Evolutionary conservation across 1,140 invertebrate species (phyloP).

Genomic region (Drosophila mayri): DNA sequence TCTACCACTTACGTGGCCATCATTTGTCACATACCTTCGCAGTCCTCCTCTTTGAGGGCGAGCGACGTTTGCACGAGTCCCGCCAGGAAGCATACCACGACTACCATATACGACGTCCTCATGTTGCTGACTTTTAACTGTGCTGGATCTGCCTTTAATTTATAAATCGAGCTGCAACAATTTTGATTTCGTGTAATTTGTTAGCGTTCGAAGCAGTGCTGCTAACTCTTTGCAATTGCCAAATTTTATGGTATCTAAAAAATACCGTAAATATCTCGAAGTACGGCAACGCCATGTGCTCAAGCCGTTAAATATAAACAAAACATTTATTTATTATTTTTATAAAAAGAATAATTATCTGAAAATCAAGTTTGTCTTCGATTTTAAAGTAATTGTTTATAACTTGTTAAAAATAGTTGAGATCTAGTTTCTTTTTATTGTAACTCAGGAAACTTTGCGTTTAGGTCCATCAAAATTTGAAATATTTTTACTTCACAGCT

Average conservation of each 20-base stretch:
- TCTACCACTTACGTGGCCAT: conserved; percentile 69
- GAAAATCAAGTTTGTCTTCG: too few relatives aligned
- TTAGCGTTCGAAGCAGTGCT: not conserved
- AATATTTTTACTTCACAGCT: not conserved
- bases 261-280: too few relatives aligned
- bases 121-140: conserved; percentile 40
- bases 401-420: not conserved
- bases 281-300: too few relatives aligned
- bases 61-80: conserved; percentile 51
- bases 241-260: too few relatives aligned
- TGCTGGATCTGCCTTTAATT: conserved; percentile 24
- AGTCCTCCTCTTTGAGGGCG: conserved; percentile 89
- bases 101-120: conserved; percentile 64
- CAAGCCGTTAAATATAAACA: too few relatives aligned
- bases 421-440: not conserved
- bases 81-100: conserved; percentile 57
- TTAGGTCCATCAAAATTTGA: not conserved
- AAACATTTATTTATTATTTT: too few relatives aligned
- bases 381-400: not conserved
- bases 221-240: not conserved
- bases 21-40: conserved; percentile 86
- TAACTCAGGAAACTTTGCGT: not conserved
- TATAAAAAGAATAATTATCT: too few relatives aligned
- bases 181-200: conserved; percentile 23
- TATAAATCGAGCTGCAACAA: conserved; percentile 12